Evolutionary conservation across 2,113 vertebrate species (phyloP), one percentile per base, ranked within the genome.

Genomic region (Forbesichthys agassizii): DNA sequence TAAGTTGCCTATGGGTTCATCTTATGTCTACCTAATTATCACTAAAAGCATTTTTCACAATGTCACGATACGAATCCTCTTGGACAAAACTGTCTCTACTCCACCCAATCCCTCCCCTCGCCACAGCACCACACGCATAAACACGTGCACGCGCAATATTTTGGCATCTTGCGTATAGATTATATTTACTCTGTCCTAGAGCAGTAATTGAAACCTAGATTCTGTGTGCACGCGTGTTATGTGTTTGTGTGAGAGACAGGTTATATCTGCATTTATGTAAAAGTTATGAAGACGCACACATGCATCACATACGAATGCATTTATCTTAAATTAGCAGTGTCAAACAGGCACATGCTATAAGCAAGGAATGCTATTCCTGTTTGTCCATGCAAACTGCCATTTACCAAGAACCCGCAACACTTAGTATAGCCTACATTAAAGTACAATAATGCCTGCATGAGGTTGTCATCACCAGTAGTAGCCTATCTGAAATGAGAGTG

Each of bases 201-300:
- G 77, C 66, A 64, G 54, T 48, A 9, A 48, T 51, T 77, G 78
- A 52, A 68, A 86, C 59, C 66, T 66, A 65, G 78, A 69, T 69
- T 42, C 0, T 42, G 36, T 42, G 36, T 42, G 36, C 7, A 6
- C 7, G 36, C 1, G 36, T 42, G 36, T 81, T 74, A 11, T 12
- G 13, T 4, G 11, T 14, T 12, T 52, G 79, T 72, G 36, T 42
- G 36, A 33, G 71, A 69, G 61, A 74, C 70, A 65, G 69, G 61
- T 74, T 62, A 33, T 6, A n/a, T 68, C 20, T 62, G 56, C 62
- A 75, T 58, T 58, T 14, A 66, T 61, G 11, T 36, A 14, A 48
- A 33, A 36, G 69, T 51, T 3, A 8, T 18, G 27, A 9, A 61
- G 69, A 80, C 61, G 76, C 75, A 84, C 36, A 42, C 36, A 42